Conservation (phyloP, 1,140 invertebrate species). For the Eupristina koningsbergeri region DNA sequence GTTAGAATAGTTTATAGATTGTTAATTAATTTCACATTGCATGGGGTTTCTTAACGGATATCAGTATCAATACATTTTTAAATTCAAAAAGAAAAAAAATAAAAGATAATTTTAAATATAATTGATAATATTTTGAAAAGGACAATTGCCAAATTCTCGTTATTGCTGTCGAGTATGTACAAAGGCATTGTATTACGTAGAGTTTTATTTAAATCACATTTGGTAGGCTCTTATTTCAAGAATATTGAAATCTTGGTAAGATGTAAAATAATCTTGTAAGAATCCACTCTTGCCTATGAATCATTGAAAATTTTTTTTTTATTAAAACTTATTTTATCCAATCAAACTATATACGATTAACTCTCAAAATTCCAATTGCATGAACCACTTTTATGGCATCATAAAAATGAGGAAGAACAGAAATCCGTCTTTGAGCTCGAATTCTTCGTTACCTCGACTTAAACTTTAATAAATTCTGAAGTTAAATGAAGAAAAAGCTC, state of each 20-base stretch:
- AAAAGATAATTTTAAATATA: background rate
- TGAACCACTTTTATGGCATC: conserved; percentile 27
- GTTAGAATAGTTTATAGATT: too few relatives aligned
- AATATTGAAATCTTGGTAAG: background rate
- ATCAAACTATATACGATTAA: conserved; percentile 23
- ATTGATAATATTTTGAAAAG: background rate
- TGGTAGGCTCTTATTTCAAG: background rate
- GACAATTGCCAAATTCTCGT: background rate
- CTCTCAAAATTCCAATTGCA: conserved; percentile 24
- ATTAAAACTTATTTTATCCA: conserved; percentile 26
- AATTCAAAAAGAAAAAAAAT: too few relatives aligned
- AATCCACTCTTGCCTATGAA: background rate
- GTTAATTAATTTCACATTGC: too few relatives aligned
- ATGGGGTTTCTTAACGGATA: too few relatives aligned
- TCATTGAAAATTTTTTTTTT: conserved; percentile 24
- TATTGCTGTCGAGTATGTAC: background rate
- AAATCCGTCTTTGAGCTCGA: background rate
- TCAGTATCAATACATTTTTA: too few relatives aligned
- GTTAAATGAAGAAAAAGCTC: conserved; percentile 28
- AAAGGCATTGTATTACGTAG: background rate
- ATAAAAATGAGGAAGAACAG: background rate
- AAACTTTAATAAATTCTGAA: conserved; percentile 41
- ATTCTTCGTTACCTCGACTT: background rate
- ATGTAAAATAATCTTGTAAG: conserved; percentile 6
- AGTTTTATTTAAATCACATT: background rate